These are phyloP conservation scores for Teleopsis dalmanni DNA, from an alignment of 1,140 invertebrate genomes.

Conservation along the genomic window DNA sequence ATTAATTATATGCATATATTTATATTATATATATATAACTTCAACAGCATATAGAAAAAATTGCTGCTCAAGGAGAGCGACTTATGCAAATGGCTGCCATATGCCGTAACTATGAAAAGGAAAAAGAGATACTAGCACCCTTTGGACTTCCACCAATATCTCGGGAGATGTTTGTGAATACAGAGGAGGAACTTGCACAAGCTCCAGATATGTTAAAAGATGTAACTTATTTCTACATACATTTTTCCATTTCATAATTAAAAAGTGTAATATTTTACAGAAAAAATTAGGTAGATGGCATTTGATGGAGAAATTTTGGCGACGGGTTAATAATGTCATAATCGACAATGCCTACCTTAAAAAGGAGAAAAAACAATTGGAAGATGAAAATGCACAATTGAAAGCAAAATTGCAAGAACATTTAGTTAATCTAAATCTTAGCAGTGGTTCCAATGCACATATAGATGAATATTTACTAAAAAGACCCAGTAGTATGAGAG, in stretches of 20 bases:
- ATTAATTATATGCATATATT: no score
- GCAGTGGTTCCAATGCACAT: conserved; percentile 33
- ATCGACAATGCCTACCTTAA: conserved; percentile 36
- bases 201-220: conserved; percentile 8
- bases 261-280: no score
- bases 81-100: conserved; percentile 47
- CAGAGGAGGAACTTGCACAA: background rate
- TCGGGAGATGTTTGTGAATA: conserved; percentile 9
- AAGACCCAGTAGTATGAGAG: conserved; percentile 40
- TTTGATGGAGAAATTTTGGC: conserved; percentile 39
- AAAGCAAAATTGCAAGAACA: conserved; percentile 34
- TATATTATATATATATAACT: no score
- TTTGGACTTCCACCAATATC: conserved; percentile 43
- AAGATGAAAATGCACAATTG: conserved; percentile 26
- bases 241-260: no score
- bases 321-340: conserved; percentile 35
- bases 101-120: conserved; percentile 53
- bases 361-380: conserved; percentile 28
- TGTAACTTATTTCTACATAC: no score
- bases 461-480: conserved; percentile 30
- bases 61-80: conserved; percentile 47
- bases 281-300: conserved; percentile 6
- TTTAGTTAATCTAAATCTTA: conserved; percentile 33
- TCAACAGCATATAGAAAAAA: conserved; percentile 23
- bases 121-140: conserved; percentile 50